Conservation (phyloP, 2,113 vertebrate species). For the Phrynosoma blainvillii region DNA sequence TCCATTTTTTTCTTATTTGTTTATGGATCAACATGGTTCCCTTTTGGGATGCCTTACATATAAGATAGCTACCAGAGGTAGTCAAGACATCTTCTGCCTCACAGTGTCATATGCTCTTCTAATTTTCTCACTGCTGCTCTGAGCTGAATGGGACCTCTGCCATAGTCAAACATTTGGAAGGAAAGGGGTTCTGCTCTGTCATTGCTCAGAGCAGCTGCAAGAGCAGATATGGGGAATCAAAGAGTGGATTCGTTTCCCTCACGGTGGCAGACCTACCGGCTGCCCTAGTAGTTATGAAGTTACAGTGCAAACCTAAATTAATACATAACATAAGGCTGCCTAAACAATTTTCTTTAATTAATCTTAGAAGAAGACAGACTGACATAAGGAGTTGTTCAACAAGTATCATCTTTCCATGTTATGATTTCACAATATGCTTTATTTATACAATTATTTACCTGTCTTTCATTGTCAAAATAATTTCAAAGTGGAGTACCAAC, state of each 20-base stretch:
- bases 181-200: too few relatives aligned
- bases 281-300: background rate
- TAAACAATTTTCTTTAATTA: conserved; percentile 61
- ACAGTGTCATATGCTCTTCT: background rate
- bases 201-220: too few relatives aligned
- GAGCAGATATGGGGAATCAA: too few relatives aligned
- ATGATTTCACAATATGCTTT: conserved; percentile 68
- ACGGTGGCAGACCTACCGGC: too few relatives aligned
- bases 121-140: background rate
- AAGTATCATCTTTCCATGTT: conserved; percentile 68
- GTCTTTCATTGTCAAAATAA: background rate
- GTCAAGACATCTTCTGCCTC: too few relatives aligned
- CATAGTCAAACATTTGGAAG: too few relatives aligned
- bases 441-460: background rate
- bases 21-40: too few relatives aligned
- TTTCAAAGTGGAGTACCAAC: background rate
- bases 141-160: too few relatives aligned
- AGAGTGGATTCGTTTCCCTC: too few relatives aligned
- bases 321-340: conserved; percentile 59
- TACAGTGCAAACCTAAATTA: background rate
- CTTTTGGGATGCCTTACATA: too few relatives aligned
- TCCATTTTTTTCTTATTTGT: background rate
- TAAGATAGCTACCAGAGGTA: too few relatives aligned
- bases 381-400: conserved; percentile 73
- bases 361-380: conserved; percentile 64